Evolutionary conservation across 2,888 invertebrate genomes (phyloP), one percentile per base, ranked within the genome.

Genomic region (Lampropteryx suffumata): DNA sequence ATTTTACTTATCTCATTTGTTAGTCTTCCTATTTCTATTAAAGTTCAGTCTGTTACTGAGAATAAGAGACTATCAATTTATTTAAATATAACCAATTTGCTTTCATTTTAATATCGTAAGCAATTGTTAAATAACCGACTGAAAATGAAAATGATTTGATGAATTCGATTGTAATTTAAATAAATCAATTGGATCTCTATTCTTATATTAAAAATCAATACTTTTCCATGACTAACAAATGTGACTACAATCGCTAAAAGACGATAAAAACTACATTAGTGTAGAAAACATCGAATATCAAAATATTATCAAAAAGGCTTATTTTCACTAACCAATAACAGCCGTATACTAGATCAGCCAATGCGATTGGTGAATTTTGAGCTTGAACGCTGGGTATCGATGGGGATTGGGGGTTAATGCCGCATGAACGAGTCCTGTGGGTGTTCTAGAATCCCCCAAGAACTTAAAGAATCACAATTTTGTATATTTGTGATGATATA

Each of bases 271-370:
- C 86, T 82, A 84, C 83, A 65, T 77, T 80, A 82, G 76, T 88
- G 84, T 90, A 89, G 85, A 90, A 90, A 89, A 90, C 82, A 80
- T 87, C 84, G 84, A 89, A 79, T 90, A 90, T 90, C 89, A 90
- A 90, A 90, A 90, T 89, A 89, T 89, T 86, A 86, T 84, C 84
- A 86, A 88, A 86, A 84, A 76, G 76, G 80, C 80, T 73, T 76
- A 3, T 36, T 24, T 73, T 90, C 90, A 90, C 90, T 90, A 90
- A 90, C 90, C 90, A 82, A 86, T 84, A 73, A 84, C 88, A 89
- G 90, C 86, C 90, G 90, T 90, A 90, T 90, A 89, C 90, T 80
- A 84, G 71, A 75, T 90, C 86, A 89, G 89, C 88, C 88, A 89
- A 88, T 83, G 87, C 73, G 82, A 83, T 83, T 76, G 59, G 69